A percentile compares a stretch with the other conserved stretches of the same genome.
These are phyloP conservation scores for Oxyruncus cristatus DNA, from an alignment of 2,113 vertebrate species.

Conservation along the genomic window DNA sequence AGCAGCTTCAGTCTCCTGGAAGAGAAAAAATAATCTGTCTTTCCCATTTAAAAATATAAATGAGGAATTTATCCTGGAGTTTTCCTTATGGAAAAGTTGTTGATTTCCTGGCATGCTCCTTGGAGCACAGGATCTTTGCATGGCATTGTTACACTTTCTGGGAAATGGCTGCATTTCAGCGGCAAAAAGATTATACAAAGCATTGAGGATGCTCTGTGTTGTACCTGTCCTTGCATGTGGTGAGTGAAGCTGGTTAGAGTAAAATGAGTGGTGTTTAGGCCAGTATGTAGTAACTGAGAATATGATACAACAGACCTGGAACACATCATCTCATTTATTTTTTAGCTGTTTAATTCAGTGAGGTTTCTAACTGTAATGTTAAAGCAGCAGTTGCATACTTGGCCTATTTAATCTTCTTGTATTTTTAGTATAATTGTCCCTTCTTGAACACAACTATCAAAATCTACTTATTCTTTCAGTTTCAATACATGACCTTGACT, in stretches of 20 bases:
- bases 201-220: not conserved
- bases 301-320: not conserved
- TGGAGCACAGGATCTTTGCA: not conserved
- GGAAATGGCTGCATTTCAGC: not conserved
- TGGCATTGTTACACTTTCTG: not conserved
- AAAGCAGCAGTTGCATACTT: not conserved
- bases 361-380: not conserved
- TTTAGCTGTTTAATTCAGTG: not conserved
- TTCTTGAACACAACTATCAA: not conserved
- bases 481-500: not conserved
- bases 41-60: not conserved
- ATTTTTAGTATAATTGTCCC: not conserved
- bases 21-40: rapidly evolving
- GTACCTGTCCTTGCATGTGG: not conserved
- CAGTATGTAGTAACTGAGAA: not conserved
- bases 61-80: not conserved
- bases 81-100: not conserved
- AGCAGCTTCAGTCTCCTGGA: not conserved
- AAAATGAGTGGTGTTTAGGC: not conserved
- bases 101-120: not conserved
- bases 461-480: not conserved
- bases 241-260: not conserved
- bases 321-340: not conserved
- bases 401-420: not conserved
- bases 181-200: not conserved